phyloP scores from a whole-genome alignment of 2,797 vertebrate species.

The Carapus acus region DNA sequence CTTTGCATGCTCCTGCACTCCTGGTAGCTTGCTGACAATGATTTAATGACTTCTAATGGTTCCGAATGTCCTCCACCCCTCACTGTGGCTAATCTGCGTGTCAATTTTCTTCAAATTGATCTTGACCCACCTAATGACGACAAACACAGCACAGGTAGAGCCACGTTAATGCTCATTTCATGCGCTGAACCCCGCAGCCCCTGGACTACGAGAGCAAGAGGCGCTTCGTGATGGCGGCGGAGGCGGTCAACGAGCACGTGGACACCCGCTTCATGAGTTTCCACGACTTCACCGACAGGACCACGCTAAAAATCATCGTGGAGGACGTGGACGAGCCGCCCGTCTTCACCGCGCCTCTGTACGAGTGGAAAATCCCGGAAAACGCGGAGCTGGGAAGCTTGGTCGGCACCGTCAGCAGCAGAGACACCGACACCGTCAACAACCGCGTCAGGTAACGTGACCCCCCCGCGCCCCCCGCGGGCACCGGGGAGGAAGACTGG shows the following conservation, averaged over 20 bases:
- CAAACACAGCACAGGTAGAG: not conserved
- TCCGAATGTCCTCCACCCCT: slow-evolving; percentile 21
- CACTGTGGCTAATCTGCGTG: not conserved
- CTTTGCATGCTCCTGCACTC: slow-evolving; percentile 48
- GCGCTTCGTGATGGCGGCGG: slow-evolving; percentile 74
- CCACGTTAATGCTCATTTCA: no score
- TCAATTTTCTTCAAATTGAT: not conserved
- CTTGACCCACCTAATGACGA: slow-evolving; percentile 1
- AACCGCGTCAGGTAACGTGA: slow-evolving; percentile 78
- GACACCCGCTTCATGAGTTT: slow-evolving; percentile 70
- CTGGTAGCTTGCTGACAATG: slow-evolving; percentile 48
- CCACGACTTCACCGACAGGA: slow-evolving; percentile 74
- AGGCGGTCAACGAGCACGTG: slow-evolving; percentile 76
- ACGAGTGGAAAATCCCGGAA: slow-evolving; percentile 82
- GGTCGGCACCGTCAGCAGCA: slow-evolving; percentile 78
- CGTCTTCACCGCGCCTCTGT: slow-evolving; percentile 69
- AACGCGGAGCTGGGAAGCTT: slow-evolving; percentile 64
- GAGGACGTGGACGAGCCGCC: slow-evolving; percentile 90
- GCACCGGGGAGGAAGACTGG: no score
- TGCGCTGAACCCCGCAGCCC: slow-evolving; percentile 58
- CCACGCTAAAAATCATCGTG: slow-evolving; percentile 81
- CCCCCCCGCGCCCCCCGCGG: slow-evolving; percentile 18
- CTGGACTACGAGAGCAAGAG: slow-evolving; percentile 85
- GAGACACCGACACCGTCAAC: slow-evolving; percentile 78
- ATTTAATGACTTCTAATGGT: slow-evolving; percentile 36